Evolutionary conservation across 2,888 invertebrate genomes (phyloP).

Genomic region (Dicroscelio sp.): DNA sequence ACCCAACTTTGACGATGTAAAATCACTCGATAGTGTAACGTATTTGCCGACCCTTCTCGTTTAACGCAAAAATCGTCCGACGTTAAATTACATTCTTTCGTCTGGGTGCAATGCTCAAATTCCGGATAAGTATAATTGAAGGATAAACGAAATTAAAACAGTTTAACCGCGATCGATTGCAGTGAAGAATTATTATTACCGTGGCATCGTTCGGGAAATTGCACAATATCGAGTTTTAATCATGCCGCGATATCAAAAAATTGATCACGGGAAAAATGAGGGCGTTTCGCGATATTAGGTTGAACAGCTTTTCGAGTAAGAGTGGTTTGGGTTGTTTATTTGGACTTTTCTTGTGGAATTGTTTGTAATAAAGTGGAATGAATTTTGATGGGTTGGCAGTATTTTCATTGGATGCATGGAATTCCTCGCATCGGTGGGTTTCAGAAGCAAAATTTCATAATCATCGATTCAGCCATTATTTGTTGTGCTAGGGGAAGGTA

Average conservation of each 20-base stretch:
- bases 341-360: too few species aligned
- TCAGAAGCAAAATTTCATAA: background rate
- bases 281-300: background rate
- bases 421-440: background rate
- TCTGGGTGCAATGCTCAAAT: background rate
- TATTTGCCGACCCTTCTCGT: background rate
- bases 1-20: slow-evolving; percentile 53
- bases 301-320: background rate
- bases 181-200: background rate
- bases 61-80: background rate
- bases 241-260: background rate
- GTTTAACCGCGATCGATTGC: background rate
- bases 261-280: background rate
- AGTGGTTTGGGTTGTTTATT: too few species aligned
- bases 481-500: too few species aligned
- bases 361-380: background rate
- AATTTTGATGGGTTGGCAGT: background rate
- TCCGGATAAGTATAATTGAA: background rate
- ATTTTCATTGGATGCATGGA: background rate
- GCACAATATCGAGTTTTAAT: background rate
- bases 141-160: background rate
- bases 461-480: too few species aligned
- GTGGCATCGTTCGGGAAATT: background rate
- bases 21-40: slow-evolving; percentile 27
- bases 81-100: slow-evolving; percentile 1